These are phyloP conservation scores for Apotomis turbidana DNA, from an alignment of 2,888 invertebrate species.

Conservation along the genomic window DNA sequence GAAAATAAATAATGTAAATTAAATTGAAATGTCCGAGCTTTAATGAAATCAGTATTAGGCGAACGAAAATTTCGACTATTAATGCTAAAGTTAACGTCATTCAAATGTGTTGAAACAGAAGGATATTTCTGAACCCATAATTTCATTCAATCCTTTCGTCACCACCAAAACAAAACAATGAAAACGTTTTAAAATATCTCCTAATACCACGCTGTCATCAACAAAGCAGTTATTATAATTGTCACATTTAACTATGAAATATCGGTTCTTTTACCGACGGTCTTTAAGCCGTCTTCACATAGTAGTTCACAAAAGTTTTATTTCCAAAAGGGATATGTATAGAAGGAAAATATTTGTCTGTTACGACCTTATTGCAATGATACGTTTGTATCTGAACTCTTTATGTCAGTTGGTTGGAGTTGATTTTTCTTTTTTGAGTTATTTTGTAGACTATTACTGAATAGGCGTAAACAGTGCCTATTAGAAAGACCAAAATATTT, in stretches of 20 bases:
- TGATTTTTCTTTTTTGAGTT: background rate
- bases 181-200: conserved; percentile 10
- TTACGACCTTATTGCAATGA: background rate
- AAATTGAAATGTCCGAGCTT: too few species aligned
- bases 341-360: background rate
- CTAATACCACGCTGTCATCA: conserved; percentile 32
- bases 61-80: too few species aligned
- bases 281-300: conserved; percentile 31
- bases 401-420: background rate
- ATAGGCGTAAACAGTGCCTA: too few species aligned
- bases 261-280: conserved; percentile 34
- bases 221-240: conserved; percentile 33
- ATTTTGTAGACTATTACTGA: too few species aligned
- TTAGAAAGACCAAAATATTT: background rate
- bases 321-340: background rate
- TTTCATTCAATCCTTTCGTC: conserved; percentile 17
- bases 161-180: conserved; percentile 5
- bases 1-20: too few species aligned
- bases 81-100: too few species aligned
- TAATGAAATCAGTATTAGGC: too few species aligned
- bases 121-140: background rate
- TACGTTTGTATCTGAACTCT: background rate
- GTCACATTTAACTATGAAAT: conserved; percentile 40
- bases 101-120: background rate
- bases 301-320: background rate